Conservation (phyloP, 2,113 vertebrate genomes). For the Macquaria australasica region DNA sequence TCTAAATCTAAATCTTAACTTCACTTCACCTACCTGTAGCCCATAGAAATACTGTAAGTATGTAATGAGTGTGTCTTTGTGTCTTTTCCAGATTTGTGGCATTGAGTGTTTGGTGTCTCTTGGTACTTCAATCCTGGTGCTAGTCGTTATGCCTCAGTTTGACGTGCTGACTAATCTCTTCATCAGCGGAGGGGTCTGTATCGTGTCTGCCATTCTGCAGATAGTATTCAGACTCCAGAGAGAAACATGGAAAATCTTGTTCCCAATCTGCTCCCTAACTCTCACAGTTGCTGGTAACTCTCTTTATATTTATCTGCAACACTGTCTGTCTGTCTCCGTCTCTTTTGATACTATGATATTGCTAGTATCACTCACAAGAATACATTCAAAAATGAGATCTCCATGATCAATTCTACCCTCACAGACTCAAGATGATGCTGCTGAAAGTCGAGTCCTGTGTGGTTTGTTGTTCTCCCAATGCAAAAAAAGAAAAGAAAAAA, state of each 20-base stretch:
- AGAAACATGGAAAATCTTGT: conserved; percentile 82
- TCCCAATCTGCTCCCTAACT: conserved; percentile 82
- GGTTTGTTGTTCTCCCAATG: too few relatives aligned
- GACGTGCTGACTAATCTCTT: conserved; percentile 86
- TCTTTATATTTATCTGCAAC: conserved; percentile 8
- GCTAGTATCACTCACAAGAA: background rate
- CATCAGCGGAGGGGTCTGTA: conserved; percentile 84
- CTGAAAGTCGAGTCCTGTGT: background rate
- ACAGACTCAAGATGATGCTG: background rate
- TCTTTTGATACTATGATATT: background rate
- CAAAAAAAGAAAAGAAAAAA: too few relatives aligned
- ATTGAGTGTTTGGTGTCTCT: conserved; percentile 83
- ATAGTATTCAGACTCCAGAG: conserved; percentile 76
- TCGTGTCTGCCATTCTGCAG: conserved; percentile 81
- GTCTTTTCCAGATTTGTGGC: conserved; percentile 74
- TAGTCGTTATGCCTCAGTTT: conserved; percentile 87
- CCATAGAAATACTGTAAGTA: background rate
- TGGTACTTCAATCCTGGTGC: conserved; percentile 82
- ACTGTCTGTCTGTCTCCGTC: background rate
- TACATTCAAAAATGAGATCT: background rate
- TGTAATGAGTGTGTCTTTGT: conserved; percentile 8
- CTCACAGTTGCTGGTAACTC: conserved; percentile 76
- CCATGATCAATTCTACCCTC: background rate
- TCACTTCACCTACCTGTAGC: background rate
- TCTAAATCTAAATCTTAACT: background rate